Base-by-base conservation (phyloP, 2,888 invertebrate species). In the Orchestes rusci region DNA sequence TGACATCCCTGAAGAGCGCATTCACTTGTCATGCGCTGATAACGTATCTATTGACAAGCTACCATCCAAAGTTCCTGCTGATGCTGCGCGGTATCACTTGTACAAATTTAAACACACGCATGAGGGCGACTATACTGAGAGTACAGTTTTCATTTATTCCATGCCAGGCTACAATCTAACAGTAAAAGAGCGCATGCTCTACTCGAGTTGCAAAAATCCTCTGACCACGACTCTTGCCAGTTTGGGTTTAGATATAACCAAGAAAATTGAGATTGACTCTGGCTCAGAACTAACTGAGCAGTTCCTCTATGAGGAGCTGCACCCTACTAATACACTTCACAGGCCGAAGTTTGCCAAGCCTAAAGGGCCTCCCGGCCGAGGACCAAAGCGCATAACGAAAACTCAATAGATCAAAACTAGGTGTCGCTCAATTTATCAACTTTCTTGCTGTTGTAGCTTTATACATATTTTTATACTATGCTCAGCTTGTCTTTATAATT, bases 111-210 rank as follows among this genome's bases (percentile, higher is more conserved):
- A 85, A 59, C 96, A 97, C 66, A 84, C 87, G 0, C 88, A 93
- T 61, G 95, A 96, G 68, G 93, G 93, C 17, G 92, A 93, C 64
- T 86, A 83, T 56, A 72, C 84, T 65, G 87, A 93, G 62, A 86
- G 82, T 61, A 79, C 72, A 91, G 91, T 99, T 49, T 99, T 99
- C 70, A 89, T 99, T 61, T 99, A 99, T 71, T 94, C 96, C 5
- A 94, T 99, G 89, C 97, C 99, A 3, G 95, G 96, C 3, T 95
- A 94, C 68, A 84, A 76, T 50, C 94, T 93, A 67, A 84, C 93
- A 51, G 92, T 99, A 58, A 96, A 93, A 63, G 97, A 99, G 66
- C 76, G 96, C 56, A 99, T 99, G 99, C 74, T 99, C 65, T 99
- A 97, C 69, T 96, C 97, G 1, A 95, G 95, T 61, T 96, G 96